Conservation (phyloP, 2,113 vertebrate genomes). For the Jacana jacana region DNA sequence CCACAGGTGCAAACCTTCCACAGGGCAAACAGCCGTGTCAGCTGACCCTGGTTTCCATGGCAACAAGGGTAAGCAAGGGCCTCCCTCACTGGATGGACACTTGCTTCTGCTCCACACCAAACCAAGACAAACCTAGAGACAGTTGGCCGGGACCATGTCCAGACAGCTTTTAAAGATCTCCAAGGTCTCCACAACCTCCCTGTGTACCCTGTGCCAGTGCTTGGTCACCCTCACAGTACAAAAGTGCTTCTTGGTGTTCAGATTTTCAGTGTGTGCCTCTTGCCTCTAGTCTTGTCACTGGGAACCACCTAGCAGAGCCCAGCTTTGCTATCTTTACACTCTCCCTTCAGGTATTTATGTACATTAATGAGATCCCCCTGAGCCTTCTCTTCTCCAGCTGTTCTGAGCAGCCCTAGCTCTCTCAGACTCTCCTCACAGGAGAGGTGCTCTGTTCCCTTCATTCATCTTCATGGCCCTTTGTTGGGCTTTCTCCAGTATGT, state of each 20-base stretch:
- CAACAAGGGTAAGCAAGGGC: no score
- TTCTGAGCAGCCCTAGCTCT: background rate
- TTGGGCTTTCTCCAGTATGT: background rate
- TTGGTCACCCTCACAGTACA: accelerated
- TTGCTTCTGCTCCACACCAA: no score
- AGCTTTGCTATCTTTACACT: accelerated
- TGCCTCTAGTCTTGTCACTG: background rate
- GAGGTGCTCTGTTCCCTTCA: background rate
- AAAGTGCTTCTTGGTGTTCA: background rate
- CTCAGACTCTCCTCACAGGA: background rate
- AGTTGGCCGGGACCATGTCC: background rate
- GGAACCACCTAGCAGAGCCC: background rate
- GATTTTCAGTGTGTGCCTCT: background rate
- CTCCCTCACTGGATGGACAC: no score
- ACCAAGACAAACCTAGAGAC: no score
- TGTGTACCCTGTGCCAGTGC: background rate
- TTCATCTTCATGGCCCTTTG: background rate
- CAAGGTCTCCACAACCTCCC: background rate
- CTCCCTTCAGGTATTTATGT: no score
- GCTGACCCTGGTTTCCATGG: no score
- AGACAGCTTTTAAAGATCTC: background rate
- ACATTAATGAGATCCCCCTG: background rate
- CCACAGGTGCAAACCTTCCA: no score
- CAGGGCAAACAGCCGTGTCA: no score
- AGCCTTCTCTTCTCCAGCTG: background rate